Evolutionary conservation across 2,888 invertebrate species (phyloP), one percentile per base, ranked within the genome.

Genomic region (Lithosia quadra): DNA sequence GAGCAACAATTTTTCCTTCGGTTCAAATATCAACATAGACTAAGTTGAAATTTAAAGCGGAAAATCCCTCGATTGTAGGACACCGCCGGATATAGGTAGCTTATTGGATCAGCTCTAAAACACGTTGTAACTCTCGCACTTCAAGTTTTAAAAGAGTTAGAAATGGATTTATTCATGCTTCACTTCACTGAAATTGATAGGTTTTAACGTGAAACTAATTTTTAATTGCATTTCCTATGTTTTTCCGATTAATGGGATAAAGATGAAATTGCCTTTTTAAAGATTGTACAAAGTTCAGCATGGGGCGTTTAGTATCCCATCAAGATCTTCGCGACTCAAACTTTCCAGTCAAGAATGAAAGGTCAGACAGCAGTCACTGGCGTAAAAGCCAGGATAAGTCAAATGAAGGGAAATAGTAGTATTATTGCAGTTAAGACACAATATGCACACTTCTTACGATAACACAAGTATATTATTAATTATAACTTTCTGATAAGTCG

Each of bases 31-130:
- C 39, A 65, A 64, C 24, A 24, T 64, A 22, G n/a, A 24, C 24
- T n/a, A n/a, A 57, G 36, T 21, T 11, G 43, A 24, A 22, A 24
- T 57, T 65, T 36, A 36, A 21, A 43, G 43, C 33, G 57, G 43
- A 43, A 65, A 65, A 65, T 55, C 39, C 34, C 55, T 57, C 43
- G 28, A 65, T 58, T 21, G 65, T 43, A 58, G 21, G 43, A 39
- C 24, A 61, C 53, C 60, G 53, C 21, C 34, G 53, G 33, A 66
- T 66, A 64, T 53, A 53, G 34, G 43, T 33, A 43, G 59, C 53
- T 71, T 67, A 67, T 36, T 57, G 56, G 61, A 28, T 55, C 22
- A 34, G 73, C 22, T 39, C 59, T 18, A 24, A 39, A 18, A 43
- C 22, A 33, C 66, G 33, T 33, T 55, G 34, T 55, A 63, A 49